Evolutionary conservation across 2,888 invertebrate species (phyloP), one percentile per base, ranked within the genome.

Genomic region (Drosophila paranaensis): DNA sequence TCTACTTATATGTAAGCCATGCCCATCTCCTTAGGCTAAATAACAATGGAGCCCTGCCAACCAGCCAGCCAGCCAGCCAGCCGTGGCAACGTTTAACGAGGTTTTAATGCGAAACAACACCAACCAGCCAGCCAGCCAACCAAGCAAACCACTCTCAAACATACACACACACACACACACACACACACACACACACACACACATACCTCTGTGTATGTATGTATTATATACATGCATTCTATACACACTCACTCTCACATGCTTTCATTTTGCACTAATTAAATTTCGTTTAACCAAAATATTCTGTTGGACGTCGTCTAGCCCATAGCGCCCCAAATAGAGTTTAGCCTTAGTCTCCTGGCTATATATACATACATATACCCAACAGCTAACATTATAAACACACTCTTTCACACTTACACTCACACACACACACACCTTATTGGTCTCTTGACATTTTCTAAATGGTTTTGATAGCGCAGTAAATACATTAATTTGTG

Each of bases 71-170:
- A 75, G 30, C 30, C 30, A 33, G 67, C 73, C 71, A 76, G 67
- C 73, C 79, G 76, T 83, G 77, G 80, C 89, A 89, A 68, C 83
- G 81, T 89, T 84, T 89, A 84, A 84, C 83, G 81, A 89, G 84
- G 71, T 84, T 89, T 84, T 84, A 84, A 84, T 84, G 77, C 72
- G 77, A 64, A 62, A 16, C 62, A 77, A 53, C 51, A 53, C 35
- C 51, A 51, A 16, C 35, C 51, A 51, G 16, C 48, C 63, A 75
- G 37, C 46, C 27, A 46, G 0, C 46, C 46, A 48, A 6, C n/a
- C 30, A 30, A 50, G n/a, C 48, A 48, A 51, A 16, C 35, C 45
- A 64, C 46, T 50, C 63, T 37, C 45, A 53, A 13, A 51, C 48
- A 45, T 20, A 43, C 51, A 69, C 46, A 54, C 46, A 56, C 58